Evolutionary conservation across 2,888 invertebrate genomes (phyloP).

Genomic region (Apamea crenata): DNA sequence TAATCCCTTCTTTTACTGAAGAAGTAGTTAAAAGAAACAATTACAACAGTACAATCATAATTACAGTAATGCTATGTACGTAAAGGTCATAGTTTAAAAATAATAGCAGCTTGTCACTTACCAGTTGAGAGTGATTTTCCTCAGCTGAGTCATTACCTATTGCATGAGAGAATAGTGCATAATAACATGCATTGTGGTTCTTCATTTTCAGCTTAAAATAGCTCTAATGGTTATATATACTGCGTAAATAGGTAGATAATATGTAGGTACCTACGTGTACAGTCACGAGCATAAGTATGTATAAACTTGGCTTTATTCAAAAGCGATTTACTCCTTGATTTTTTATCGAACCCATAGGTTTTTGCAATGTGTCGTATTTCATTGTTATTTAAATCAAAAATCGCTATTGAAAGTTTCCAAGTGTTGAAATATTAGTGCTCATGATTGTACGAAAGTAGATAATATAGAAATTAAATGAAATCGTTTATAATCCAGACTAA

Average conservation of each 20-base stretch:
- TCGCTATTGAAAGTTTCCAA: too few species aligned
- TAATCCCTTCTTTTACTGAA: background rate
- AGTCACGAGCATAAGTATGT: too few species aligned
- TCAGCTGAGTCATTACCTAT: conserved; percentile 39
- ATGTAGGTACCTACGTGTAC: too few species aligned
- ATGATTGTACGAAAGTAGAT: too few species aligned
- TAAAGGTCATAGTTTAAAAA: conserved; percentile 39
- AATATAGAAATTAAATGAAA: too few species aligned
- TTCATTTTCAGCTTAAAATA: conserved; percentile 23
- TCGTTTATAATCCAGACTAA: too few species aligned
- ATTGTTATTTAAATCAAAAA: too few species aligned
- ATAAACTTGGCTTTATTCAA: too few species aligned
- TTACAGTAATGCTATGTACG: background rate
- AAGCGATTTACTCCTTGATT: too few species aligned
- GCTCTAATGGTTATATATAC: background rate
- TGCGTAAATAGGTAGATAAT: background rate
- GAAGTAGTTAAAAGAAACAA: conserved; percentile 14
- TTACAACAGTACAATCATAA: conserved; percentile 7
- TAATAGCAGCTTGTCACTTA: conserved; percentile 35
- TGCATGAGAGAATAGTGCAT: conserved; percentile 44
- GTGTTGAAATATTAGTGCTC: too few species aligned
- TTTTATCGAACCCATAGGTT: too few species aligned
- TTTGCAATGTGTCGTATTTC: too few species aligned
- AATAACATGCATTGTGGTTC: conserved; percentile 38
- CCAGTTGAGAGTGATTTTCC: conserved; percentile 45